Percentiles rank a stretch among this genome's conserved stretches.
phyloP scores from a whole-genome alignment of 2,888 invertebrate genomes.

The Prosapia bicincta region DNA sequence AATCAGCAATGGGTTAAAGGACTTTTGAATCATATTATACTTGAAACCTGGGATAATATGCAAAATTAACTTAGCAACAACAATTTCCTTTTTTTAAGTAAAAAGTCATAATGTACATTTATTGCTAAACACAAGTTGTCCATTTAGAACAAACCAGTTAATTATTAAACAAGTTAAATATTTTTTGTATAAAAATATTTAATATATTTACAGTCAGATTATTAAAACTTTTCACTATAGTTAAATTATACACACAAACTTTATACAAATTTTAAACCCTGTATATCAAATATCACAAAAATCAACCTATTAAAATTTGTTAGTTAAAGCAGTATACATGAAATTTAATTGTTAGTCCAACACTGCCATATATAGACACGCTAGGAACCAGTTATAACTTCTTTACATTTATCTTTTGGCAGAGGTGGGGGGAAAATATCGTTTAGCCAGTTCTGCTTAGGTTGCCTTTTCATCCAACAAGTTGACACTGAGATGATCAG shows the following conservation, averaged over 20 bases:
- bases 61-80: too few species aligned
- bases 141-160: too few species aligned
- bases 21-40: too few species aligned
- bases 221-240: not conserved
- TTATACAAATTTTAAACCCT: not conserved
- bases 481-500: not conserved
- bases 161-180: too few species aligned
- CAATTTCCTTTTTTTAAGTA: too few species aligned
- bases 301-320: not conserved
- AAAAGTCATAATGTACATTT: too few species aligned
- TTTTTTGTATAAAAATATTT: too few species aligned
- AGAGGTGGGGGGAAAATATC: not conserved
- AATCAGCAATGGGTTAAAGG: too few species aligned
- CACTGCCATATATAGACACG: too few species aligned
- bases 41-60: too few species aligned
- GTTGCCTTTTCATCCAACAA: not conserved
- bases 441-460: not conserved
- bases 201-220: too few species aligned
- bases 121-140: too few species aligned
- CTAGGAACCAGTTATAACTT: not conserved
- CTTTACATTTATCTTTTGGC: not conserved
- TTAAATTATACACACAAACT: not conserved
- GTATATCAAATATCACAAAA: not conserved
- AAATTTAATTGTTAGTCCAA: not conserved
- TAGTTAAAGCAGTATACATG: not conserved